Evolutionary conservation across 2,113 vertebrate genomes (phyloP), one percentile per base, ranked within the genome.

Genomic region (Pyxicephalus adspersus): DNA sequence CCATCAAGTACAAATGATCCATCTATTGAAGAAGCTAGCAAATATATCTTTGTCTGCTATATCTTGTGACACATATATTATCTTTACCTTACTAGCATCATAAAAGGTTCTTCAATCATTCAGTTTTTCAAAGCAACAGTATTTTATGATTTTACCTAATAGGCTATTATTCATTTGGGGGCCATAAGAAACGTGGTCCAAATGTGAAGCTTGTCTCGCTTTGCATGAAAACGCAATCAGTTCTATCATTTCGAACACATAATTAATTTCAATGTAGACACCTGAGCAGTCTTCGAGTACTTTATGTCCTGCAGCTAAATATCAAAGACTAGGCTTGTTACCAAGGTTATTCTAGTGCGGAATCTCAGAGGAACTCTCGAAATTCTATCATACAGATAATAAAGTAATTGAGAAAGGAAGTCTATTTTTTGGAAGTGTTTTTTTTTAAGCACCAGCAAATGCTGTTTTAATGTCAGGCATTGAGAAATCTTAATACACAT

Each of bases 271-370:
- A 25, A 16, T 74, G 58, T 60, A 58, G 71, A 74, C 71, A 74
- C 71, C 71, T 74, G 71, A 74, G 71, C 52, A 74, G 71, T 31
- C 54, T 38, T 58, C 54, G 19, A 60, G 71, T 60, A 58, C 71
- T 58, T 60, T 54, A 73, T 73, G 70, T 73, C 71, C 71, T 74
- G 71, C 71, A 74, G 71, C 55, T 74, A 74, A 74, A 58, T 74
- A 74, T 74, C 71, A 74, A 18, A 58, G 71, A 58, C 28, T 74
- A 58, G 54, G 71, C 71, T 55, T 38, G 71, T 74, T 74, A 74
- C 71, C 71, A 74, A 74, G 71, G 71, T 74, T 74, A 74, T 74
- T 38, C 34, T 74, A 74, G 28, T 22, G 29, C 17, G 15, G 15
- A 60, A 60, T 58, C 55, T 60, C 71, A 34, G 54, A 60, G 71